Base-by-base conservation (phyloP, 1,140 invertebrate species). In the Drosophila prosaltans region DNA sequence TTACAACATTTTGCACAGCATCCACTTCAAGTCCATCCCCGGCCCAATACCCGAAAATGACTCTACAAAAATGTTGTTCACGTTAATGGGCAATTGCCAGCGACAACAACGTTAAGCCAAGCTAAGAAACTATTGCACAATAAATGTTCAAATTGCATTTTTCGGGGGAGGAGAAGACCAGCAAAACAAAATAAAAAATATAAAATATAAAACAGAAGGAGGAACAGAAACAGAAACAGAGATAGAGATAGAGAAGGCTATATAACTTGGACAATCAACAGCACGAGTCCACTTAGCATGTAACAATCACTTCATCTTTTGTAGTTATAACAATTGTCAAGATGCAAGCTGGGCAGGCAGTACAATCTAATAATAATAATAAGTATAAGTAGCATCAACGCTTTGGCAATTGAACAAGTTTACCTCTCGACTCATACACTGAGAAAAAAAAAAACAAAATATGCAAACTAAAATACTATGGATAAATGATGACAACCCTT, bases 61-160 rank as follows among this genome's bases (percentile, higher is more conserved):
- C 74, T 85, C 62, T 48, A 80, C 74, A 74, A 78, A 80, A 82
- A 78, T 51, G 81, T 84, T 85, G 78, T 85, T 85, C 80, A 74
- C 67, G 45, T 65, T 84, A 84, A 84, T 84, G 81, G 81, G 70
- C 77, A 77, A 73, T 80, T 64, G 62, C 75, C 65, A 66, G 16
- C 59, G 57, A 41, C 45, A 74, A 51, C 70, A 74, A 57, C 48
- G 62, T 54, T 55, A 62, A 66, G 67, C 69, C 67, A 72, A 82
- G 72, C 80, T 62, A 60, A 64, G 70, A 85, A 84, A 84, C 80
- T 84, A 81, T 85, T 85, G 70, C 77, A 81, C 70, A 85, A 84
- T 81, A 81, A 78, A 85, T 78, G 61, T 74, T 69, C 74, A 82
- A 74, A 77, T 81, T 81, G 74, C 74, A 81, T 72, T 71, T 69